Base-by-base conservation (phyloP, 1,140 invertebrate species). In the Dendrolimus kikuchii region DNA sequence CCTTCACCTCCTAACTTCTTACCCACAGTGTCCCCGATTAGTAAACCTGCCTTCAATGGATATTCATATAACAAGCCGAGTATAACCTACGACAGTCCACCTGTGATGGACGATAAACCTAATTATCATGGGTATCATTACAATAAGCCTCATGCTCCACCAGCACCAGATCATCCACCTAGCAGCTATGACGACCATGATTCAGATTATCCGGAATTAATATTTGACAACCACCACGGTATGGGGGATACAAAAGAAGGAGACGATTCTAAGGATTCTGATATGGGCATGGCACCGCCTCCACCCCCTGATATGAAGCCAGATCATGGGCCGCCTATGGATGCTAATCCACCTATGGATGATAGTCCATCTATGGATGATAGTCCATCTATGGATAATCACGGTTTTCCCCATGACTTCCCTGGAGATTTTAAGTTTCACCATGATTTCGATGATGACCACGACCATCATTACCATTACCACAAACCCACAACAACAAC, bases 401-500 rank as follows among this genome's bases (percentile, higher is more conserved):
- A 77, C 8, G 85, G 74, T 53, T 80, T 81, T 65, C 87, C 76
- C 46, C 74, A 81, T 39, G 78, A 86, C 59, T 86, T 88, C 64
- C 85, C 83, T 0, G 77, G 82, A 46, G 71, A 87, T 50, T 87
- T 89, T 38, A 86, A 88, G 59, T 86, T 86, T 60, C 77, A 88
- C 52, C 81, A 87, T 57, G 77, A 87, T 46, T 78, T 79, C 7
- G 79, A 89, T 40, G 74, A 83, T 52, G 81, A 89, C 55, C 62
- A 86, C 50, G 73, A 88, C 55, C 86, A 89, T 62, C 62, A 78
- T 46, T 66, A 77, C 56, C 65, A 70, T 64, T 74, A 89, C 53
- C 72, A 76, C 6, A 79, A 77, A 5, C 66, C 86, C 5, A 87
- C 89, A 6, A 88, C 89, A 37, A 90, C 91, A 49, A 90, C 91